Base-by-base conservation (phyloP, 2,113 vertebrate genomes). In the Sebastes fasciatus region DNA sequence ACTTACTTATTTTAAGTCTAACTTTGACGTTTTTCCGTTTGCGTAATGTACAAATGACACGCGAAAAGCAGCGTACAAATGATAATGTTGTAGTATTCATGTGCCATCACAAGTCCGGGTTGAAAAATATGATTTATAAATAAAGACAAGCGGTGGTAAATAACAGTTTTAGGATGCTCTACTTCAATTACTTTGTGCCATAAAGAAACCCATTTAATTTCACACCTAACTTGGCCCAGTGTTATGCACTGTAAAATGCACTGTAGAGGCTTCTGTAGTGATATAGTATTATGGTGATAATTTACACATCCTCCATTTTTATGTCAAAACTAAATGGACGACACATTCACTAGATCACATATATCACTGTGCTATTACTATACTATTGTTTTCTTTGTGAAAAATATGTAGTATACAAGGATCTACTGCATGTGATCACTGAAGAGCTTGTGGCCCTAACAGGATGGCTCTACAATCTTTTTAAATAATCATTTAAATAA, bases 171-270 rank as follows among this genome's bases (percentile, higher is more conserved):
- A 34, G 34, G 34, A 34, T 34, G 34, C 17, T 45, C 9, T n/a
- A 21, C 48, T 67, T 72, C 13, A 54, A 62, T 77, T 42, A 73
- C 23, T 11, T 70, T 42, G 8, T 40, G 14, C 16, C 43, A 70
- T 83, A 79, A 83, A 76, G 40, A 4, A 77, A 62, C 40, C 26
- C 17, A 67, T 71, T 52, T 71, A 34, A 81, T 83, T 58, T 86
- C 45, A 23, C 62, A 68, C 69, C 11, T 51, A 62, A 78, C 61
- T 67, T 68, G 74, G 63, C 57, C 16, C 9, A 9, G 17, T 40
- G 8, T 51, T 16, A 52, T 1, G 2, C n/a, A 43, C 16, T 51
- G 7, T 74, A 74, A 82, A 74, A 69, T 10, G 21, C 57, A 63
- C 6, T 21, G 8, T 14, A 5, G 45, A 75, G 17, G 11, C 11